phyloP scores from a whole-genome alignment of 2,888 invertebrate genomes.

The Xanthorhoe designata region DNA sequence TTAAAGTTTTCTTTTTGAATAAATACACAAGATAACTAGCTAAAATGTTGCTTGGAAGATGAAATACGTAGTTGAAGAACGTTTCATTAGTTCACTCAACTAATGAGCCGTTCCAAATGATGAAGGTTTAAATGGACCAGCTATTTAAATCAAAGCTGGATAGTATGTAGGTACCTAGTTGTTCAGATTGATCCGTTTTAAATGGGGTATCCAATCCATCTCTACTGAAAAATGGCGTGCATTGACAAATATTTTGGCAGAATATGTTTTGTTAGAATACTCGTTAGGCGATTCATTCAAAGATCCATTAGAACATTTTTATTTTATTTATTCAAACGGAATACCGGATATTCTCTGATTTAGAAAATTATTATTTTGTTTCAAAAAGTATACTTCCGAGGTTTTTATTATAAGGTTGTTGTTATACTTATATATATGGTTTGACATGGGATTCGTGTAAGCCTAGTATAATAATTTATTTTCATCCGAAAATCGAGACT shows the following conservation, averaged over 20 bases:
- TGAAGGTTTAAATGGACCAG: slow-evolving; percentile 4
- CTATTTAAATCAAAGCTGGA: neutral
- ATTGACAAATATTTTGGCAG: slow-evolving; percentile 13
- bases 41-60: too few relatives aligned
- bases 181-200: slow-evolving; percentile 32
- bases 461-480: too few relatives aligned
- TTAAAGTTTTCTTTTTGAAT: too few relatives aligned
- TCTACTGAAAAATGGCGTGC: slow-evolving; percentile 26
- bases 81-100: too few relatives aligned
- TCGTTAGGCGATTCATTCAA: neutral
- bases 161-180: neutral
- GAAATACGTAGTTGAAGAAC: too few relatives aligned
- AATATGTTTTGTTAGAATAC: slow-evolving; percentile 1
- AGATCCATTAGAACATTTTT: neutral
- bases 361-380: too few relatives aligned
- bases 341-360: neutral
- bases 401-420: too few relatives aligned
- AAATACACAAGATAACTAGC: too few relatives aligned
- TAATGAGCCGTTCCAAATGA: neutral
- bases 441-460: too few relatives aligned
- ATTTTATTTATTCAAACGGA: neutral
- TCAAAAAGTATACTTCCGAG: too few relatives aligned
- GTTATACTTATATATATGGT: too few relatives aligned
- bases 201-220: slow-evolving; percentile 34
- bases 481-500: too few relatives aligned